Evolutionary conservation across 2,113 vertebrate species (phyloP).

Genomic region (Columba janthina): DNA sequence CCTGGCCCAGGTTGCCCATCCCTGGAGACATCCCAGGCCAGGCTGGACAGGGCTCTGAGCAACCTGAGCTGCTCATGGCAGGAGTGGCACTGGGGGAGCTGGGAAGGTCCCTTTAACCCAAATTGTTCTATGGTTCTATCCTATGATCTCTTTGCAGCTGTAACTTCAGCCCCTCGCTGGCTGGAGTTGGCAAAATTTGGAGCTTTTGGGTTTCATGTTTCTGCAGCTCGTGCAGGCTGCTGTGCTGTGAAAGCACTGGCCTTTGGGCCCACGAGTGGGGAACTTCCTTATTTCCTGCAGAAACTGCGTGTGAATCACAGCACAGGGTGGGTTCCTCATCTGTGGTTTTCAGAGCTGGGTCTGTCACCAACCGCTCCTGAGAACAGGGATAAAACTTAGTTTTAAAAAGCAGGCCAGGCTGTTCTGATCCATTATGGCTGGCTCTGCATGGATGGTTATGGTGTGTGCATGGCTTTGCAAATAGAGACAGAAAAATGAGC

Average conservation of each 20-base stretch:
- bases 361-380: background rate
- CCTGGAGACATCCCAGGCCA: no score
- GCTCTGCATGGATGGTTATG: background rate
- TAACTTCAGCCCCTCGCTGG: accelerated
- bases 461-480: accelerated
- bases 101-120: no score
- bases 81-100: no score
- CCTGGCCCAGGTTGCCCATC: no score
- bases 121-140: no score
- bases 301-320: accelerated
- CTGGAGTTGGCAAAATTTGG: accelerated
- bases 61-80: no score
- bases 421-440: accelerated
- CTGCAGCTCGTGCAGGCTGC: accelerated
- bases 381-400: background rate
- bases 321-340: background rate
- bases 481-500: background rate
- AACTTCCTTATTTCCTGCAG: background rate
- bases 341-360: background rate
- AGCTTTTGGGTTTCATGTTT: no score
- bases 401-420: background rate
- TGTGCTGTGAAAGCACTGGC: background rate
- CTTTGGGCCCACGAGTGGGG: background rate
- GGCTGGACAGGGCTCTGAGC: no score
- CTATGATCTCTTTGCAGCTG: background rate